Percentiles rank a stretch among this genome's conserved stretches.
These are phyloP conservation scores for Neogobius melanostomus DNA, from an alignment of 2,113 vertebrate genomes.

Conservation along the genomic window DNA sequence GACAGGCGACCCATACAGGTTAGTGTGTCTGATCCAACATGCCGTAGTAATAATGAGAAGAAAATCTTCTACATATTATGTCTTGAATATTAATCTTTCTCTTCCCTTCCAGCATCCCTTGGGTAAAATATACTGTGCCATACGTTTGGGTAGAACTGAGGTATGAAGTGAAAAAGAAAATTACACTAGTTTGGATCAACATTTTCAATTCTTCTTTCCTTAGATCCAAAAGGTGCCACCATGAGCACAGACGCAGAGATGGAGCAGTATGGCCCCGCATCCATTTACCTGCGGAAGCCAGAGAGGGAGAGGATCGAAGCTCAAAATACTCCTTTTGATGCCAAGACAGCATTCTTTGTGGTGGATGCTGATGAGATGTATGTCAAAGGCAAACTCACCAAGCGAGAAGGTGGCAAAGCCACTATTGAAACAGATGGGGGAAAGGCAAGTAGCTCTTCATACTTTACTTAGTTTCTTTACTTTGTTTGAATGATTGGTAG, in stretches of 20 bases:
- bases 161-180: slow-evolving; percentile 22
- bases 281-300: slow-evolving; percentile 39
- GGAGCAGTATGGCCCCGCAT: slow-evolving; percentile 26
- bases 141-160: slow-evolving; percentile 25
- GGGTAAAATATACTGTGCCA: slow-evolving; percentile 22
- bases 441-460: slow-evolving; percentile 26
- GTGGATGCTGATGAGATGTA: slow-evolving; percentile 53
- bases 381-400: slow-evolving; percentile 56
- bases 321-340: slow-evolving; percentile 60
- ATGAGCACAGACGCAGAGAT: slow-evolving; percentile 41
- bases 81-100: background rate
- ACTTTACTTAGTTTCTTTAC: background rate
- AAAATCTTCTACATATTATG: background rate
- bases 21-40: background rate
- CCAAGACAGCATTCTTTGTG: slow-evolving; percentile 61
- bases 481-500: no score
- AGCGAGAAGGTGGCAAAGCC: slow-evolving; percentile 59
- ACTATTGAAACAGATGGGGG: slow-evolving; percentile 45
- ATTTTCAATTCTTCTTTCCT: background rate
- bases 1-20: slow-evolving; percentile 2
- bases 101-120: slow-evolving; percentile 27
- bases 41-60: background rate
- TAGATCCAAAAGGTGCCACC: slow-evolving; percentile 27
- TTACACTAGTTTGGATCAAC: background rate
- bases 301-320: slow-evolving; percentile 48